phyloP scores from a whole-genome alignment of 1,140 invertebrate species.

The Drusus annulatus region DNA sequence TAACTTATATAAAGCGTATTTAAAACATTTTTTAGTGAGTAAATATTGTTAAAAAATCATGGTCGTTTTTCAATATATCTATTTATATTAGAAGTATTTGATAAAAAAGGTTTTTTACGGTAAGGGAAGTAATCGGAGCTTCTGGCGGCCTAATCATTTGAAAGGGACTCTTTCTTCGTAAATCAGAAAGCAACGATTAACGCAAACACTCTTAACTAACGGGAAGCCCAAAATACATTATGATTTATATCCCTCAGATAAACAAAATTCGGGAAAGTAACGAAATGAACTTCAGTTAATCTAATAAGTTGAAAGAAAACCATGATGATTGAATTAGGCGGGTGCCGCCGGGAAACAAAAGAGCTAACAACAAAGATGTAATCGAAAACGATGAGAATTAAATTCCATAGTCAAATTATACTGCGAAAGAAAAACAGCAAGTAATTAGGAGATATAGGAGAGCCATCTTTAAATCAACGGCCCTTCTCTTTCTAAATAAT shows the following conservation, averaged over 20 bases:
- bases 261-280: constrained; percentile 31
- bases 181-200: constrained; percentile 12
- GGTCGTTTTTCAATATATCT: too few relatives aligned
- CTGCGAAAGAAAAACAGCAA: constrained; percentile 58
- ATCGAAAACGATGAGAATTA: constrained; percentile 59
- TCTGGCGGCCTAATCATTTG: too few relatives aligned
- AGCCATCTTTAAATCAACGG: constrained; percentile 20
- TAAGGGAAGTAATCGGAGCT: too few relatives aligned
- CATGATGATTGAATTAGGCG: constrained; percentile 53
- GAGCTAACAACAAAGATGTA: constrained; percentile 56
- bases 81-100: too few relatives aligned
- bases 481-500: too few relatives aligned
- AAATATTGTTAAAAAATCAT: too few relatives aligned
- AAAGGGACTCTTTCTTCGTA: not conserved
- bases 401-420: constrained; percentile 60
- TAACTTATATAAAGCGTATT: too few relatives aligned
- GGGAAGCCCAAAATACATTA: constrained; percentile 31
- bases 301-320: constrained; percentile 51
- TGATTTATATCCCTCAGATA: constrained; percentile 39
- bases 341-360: constrained; percentile 48
- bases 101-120: too few relatives aligned
- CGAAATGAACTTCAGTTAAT: constrained; percentile 44
- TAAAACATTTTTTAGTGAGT: too few relatives aligned
- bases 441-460: constrained; percentile 57
- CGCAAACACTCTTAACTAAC: not conserved